A percentile compares a stretch with the other conserved stretches of the same genome.
Conservation (phyloP, 1,140 invertebrate species). For the Bactericera cockerelli region DNA sequence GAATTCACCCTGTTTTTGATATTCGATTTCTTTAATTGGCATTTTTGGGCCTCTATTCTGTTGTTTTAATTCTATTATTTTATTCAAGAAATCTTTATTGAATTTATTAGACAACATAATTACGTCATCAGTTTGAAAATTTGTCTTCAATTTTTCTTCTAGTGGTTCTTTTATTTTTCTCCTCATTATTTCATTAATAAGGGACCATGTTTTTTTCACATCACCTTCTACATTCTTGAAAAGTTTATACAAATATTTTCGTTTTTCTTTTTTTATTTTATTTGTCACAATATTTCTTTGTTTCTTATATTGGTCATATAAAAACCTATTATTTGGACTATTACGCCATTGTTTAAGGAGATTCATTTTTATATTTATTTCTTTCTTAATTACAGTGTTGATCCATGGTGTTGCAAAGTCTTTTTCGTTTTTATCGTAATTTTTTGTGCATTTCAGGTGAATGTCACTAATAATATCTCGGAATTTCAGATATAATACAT, state of each 20-base stretch:
- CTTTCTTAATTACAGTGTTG: neutral
- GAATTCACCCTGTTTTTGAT: neutral
- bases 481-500: neutral
- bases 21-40: neutral
- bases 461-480: neutral
- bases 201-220: neutral
- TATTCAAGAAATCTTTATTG: neutral
- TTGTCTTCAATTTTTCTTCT: neutral
- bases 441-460: neutral
- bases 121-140: neutral
- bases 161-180: neutral
- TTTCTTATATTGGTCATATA: neutral
- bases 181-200: neutral
- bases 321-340: neutral
- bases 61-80: neutral
- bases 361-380: neutral
- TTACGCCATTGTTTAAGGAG: neutral
- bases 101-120: neutral
- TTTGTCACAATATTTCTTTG: conserved; percentile 2
- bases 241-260: neutral
- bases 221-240: neutral
- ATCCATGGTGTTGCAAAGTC: neutral
- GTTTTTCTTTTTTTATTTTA: neutral
- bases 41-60: neutral
- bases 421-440: neutral